Evolutionary conservation across 2,797 vertebrate species (phyloP).

Genomic region (Tarsius wallacei): DNA sequence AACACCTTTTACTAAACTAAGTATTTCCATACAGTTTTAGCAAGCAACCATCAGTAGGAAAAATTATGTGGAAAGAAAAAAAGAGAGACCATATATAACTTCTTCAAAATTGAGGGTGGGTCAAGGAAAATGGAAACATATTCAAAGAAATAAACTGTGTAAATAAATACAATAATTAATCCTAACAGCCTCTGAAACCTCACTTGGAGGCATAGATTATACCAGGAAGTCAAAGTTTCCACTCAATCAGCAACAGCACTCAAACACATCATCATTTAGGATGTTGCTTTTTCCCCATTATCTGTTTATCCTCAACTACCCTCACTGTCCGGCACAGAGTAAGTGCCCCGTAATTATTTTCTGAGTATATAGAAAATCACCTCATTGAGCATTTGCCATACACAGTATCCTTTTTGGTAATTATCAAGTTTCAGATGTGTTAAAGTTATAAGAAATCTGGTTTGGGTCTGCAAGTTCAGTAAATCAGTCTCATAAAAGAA

Average conservation of each 20-base stretch:
- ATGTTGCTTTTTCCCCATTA: not conserved
- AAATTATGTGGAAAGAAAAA: not conserved
- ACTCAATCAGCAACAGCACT: not conserved
- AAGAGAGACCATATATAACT: not conserved
- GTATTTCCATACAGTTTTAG: not conserved
- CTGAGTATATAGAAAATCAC: slow-evolving; percentile 18
- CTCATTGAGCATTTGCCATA: not conserved
- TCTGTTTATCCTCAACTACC: slow-evolving; percentile 16
- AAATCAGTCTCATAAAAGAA: slow-evolving; percentile 69
- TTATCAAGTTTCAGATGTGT: slow-evolving; percentile 58
- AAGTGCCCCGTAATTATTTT: not conserved
- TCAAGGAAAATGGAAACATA: not conserved
- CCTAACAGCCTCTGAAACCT: slow-evolving; percentile 38
- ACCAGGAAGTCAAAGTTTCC: not conserved
- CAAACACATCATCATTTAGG: not conserved
- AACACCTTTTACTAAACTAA: not conserved
- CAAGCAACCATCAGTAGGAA: not conserved
- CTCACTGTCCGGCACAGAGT: not conserved
- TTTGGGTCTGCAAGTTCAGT: slow-evolving; percentile 80
- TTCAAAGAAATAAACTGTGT: slow-evolving; percentile 29
- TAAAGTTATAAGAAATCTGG: slow-evolving; percentile 68
- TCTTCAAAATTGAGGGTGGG: slow-evolving; percentile 38
- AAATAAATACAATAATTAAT: slow-evolving; percentile 41
- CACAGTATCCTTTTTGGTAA: slow-evolving; percentile 39
- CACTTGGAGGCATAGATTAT: not conserved